phyloP scores from a whole-genome alignment of 53 echinoderm and acorn worm genomes.

The Echinometra lucunter region DNA sequence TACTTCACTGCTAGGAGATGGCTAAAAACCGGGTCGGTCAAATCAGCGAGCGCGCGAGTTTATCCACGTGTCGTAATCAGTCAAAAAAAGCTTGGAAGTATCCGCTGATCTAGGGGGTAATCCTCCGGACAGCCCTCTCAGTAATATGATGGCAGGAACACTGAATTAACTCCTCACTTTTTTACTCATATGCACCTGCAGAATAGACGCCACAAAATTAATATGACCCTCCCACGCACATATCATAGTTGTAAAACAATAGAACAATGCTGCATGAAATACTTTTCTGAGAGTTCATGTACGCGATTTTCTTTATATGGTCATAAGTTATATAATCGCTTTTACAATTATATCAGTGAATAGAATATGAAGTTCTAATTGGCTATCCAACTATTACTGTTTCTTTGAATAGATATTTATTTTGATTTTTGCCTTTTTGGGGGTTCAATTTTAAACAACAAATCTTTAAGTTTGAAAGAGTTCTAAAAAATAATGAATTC shows the following conservation, averaged over 20 bases:
- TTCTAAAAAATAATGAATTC: too few species aligned
- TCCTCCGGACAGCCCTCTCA: background rate
- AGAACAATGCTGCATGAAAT: background rate
- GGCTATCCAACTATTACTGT: too few species aligned
- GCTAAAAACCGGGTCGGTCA: background rate
- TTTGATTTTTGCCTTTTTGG: too few species aligned
- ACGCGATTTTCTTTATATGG: too few species aligned
- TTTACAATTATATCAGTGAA: too few species aligned
- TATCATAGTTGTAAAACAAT: background rate
- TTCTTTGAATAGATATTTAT: too few species aligned
- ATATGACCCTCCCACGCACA: background rate
- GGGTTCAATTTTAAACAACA: too few species aligned
- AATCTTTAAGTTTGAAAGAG: too few species aligned
- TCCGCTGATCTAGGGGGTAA: background rate
- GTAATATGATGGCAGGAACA: background rate
- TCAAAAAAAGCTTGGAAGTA: background rate
- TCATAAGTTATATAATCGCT: too few species aligned
- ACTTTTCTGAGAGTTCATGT: too few species aligned
- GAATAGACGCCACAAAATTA: background rate
- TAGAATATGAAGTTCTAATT: too few species aligned
- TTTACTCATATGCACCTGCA: conserved; percentile 13
- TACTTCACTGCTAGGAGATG: background rate
- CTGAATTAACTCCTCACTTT: background rate
- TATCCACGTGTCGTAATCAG: background rate
- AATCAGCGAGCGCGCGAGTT: background rate